Conservation (phyloP, 2,113 vertebrate genomes). For the Puffinus mauretanicus region DNA sequence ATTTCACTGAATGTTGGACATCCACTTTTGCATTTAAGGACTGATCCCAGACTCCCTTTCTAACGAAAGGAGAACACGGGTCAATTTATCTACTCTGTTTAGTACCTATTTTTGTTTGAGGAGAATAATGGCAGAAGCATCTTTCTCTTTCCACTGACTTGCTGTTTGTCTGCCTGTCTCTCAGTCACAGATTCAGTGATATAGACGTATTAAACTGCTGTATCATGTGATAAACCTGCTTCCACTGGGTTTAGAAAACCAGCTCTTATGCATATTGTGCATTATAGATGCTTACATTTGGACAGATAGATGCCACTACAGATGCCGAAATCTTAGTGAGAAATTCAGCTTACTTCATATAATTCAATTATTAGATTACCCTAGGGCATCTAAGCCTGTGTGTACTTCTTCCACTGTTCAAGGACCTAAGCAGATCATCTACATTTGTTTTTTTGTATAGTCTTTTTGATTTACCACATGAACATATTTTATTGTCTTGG, state of each 20-base stretch:
- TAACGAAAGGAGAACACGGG: neutral
- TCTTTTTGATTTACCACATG: conserved; percentile 35
- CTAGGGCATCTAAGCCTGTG: neutral
- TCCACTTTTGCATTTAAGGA: neutral
- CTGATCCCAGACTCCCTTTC: neutral
- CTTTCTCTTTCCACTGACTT: neutral
- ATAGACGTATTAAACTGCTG: neutral
- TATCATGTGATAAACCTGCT: neutral
- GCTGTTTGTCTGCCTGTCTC: neutral
- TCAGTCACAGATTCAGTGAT: neutral
- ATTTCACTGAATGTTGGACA: neutral
- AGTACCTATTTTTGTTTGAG: neutral
- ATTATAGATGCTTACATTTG: neutral
- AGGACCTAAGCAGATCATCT: neutral
- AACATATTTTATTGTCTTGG: conserved; percentile 7
- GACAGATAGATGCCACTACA: neutral
- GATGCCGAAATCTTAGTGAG: neutral
- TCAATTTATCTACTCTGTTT: neutral
- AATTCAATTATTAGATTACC: neutral
- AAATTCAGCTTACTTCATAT: neutral
- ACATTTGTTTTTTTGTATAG: neutral
- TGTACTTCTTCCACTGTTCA: conserved; percentile 1
- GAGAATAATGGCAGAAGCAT: neutral
- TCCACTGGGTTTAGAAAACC: neutral
- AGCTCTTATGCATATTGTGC: neutral